Base-by-base conservation (phyloP, 2,113 vertebrate genomes). In the Myocastor coypus region DNA sequence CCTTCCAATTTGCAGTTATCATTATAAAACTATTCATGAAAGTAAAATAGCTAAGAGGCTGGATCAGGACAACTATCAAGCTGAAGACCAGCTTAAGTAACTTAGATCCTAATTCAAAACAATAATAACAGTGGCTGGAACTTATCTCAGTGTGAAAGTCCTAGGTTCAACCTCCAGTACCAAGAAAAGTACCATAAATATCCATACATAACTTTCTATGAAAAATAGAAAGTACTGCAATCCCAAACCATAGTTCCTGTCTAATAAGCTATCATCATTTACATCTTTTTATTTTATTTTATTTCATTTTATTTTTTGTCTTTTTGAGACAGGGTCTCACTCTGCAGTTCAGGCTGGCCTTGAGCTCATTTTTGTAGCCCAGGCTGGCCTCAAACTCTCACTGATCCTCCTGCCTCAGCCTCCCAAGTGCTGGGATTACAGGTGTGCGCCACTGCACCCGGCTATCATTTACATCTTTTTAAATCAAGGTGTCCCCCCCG, bases 1-100 rank as follows among this genome's bases (percentile, higher is more conserved):
- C 50, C 28, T 86, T 96, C 63, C 24, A 82, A 42, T 68, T 89
- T 12, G 37, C 55, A 34, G 59, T 32, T 92, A 90, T 91, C 78
- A 78, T 57, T 64, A n/a, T 40, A 32, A 82, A 91, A 93, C 66
- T 57, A 20, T 83, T 96, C 77, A 93, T 37, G 68, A 73, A 87
- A 91, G 30, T 57, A 69, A 88, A 83, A 69, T 9, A 85, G 73
- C 5, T 17, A 46, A 78, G 77, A 80, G 30, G 30, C 16, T 34
- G 19, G 34, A 30, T 28, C 50, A 55, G 17, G 17, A 22, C 8
- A 5, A n/a, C 55, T 80, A 19, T 17, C 28, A 78, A 78, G 42
- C 32, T 78, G 11, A 80, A 80, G 19, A 16, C 46, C 24, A 34
- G 30, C 14, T 11, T 52, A 50, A 4, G 28, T 10, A 80, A 52